phyloP scores from a whole-genome alignment of 2,797 vertebrate genomes.

The Falco peregrinus region DNA sequence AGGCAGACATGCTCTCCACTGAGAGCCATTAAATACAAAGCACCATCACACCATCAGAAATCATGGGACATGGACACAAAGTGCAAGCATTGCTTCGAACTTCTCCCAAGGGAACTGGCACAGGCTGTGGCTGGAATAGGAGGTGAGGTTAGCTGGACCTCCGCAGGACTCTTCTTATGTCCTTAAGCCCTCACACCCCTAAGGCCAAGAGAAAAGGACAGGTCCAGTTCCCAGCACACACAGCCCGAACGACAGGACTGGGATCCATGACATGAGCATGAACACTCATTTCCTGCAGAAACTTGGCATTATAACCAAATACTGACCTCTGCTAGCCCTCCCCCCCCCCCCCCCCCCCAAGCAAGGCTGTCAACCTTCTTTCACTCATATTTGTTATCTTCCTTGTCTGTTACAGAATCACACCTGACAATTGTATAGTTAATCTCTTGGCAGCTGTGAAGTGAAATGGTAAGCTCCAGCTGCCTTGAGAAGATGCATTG shows the following conservation, averaged over 20 bases:
- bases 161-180: background rate
- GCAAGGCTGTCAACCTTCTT: background rate
- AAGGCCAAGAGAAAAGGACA: background rate
- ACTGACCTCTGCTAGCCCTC: background rate
- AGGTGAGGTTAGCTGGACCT: background rate
- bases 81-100: background rate
- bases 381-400: background rate
- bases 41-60: background rate
- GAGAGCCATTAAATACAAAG: background rate
- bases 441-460: slow-evolving; percentile 39
- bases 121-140: background rate
- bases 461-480: background rate
- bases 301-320: background rate
- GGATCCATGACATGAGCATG: accelerated
- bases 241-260: accelerated
- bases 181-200: too few relatives aligned
- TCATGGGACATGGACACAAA: accelerated
- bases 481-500: slow-evolving; percentile 22
- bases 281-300: background rate
- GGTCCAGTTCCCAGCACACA: background rate
- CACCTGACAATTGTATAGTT: slow-evolving; percentile 9
- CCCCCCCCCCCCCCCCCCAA: background rate
- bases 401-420: background rate
- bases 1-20: background rate
- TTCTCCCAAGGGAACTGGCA: background rate